Evolutionary conservation across 2,888 invertebrate genomes (phyloP).

Genomic region (Callyntrura guangdongensis): DNA sequence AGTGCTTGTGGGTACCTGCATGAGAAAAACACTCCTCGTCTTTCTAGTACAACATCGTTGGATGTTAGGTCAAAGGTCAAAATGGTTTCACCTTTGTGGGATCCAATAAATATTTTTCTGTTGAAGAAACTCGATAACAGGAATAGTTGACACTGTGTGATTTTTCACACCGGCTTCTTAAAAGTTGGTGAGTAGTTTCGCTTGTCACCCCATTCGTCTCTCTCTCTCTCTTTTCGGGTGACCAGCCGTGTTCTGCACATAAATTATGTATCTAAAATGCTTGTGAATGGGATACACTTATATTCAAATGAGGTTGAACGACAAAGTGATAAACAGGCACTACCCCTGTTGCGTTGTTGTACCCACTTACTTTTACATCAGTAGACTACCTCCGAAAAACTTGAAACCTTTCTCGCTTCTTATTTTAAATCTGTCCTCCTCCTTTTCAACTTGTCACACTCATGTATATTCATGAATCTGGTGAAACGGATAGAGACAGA

Average conservation of each 20-base stretch:
- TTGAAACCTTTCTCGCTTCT: neutral
- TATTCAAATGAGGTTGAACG: neutral
- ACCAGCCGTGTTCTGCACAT: neutral
- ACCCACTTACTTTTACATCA: no score
- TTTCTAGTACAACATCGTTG: no score
- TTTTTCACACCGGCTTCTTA: neutral
- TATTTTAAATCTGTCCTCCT: slow-evolving; percentile 37
- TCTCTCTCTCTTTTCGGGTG: neutral
- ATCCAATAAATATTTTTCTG: no score
- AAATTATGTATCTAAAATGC: neutral
- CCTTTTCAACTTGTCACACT: slow-evolving; percentile 61
- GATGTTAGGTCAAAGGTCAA: no score
- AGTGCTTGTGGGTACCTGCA: no score
- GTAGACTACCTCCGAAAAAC: neutral
- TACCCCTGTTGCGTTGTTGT: neutral
- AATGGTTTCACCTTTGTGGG: no score
- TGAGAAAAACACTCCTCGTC: no score
- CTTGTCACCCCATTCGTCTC: neutral
- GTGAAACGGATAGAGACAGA: slow-evolving; percentile 46
- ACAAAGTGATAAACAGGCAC: slow-evolving; percentile 19
- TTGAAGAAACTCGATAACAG: no score
- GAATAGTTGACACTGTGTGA: no score
- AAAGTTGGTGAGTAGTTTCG: neutral
- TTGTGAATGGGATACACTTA: neutral
- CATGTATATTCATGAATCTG: slow-evolving; percentile 74